These are phyloP conservation scores for Columba guinea DNA, from an alignment of 2,797 vertebrate species.

Conservation along the genomic window DNA sequence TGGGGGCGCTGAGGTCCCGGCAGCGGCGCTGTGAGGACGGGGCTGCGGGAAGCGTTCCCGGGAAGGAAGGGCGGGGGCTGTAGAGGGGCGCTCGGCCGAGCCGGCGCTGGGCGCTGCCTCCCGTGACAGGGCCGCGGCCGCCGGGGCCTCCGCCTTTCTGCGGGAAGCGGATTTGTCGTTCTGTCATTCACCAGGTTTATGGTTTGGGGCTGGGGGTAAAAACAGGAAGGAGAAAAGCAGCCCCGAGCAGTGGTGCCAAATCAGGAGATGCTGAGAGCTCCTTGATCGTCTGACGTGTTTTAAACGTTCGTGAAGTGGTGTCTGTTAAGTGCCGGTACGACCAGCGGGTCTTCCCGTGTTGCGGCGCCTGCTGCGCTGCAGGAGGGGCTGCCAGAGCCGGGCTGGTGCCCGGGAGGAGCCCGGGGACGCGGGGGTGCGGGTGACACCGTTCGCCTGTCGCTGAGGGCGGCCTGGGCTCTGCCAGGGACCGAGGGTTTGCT, in stretches of 20 bases:
- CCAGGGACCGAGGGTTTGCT: accelerated
- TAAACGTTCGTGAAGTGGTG: too few relatives aligned
- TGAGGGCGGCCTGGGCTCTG: not conserved
- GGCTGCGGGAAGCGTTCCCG: not conserved
- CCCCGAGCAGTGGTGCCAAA: too few relatives aligned
- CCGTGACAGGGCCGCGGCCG: not conserved
- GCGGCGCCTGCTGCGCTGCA: not conserved
- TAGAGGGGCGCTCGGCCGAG: not conserved
- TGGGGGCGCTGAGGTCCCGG: not conserved
- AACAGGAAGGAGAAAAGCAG: not conserved
- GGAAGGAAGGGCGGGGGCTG: too few relatives aligned
- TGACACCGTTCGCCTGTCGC: accelerated
- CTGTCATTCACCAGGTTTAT: accelerated
- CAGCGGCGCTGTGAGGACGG: not conserved
- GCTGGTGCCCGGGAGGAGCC: not conserved
- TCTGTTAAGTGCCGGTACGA: accelerated
- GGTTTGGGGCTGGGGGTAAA: not conserved
- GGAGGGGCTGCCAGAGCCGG: accelerated
- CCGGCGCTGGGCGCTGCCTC: not conserved
- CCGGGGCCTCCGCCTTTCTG: too few relatives aligned
- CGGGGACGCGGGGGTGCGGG: not conserved
- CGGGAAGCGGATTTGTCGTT: not conserved
- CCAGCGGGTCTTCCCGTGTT: accelerated
- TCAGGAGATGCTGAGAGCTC: not conserved
- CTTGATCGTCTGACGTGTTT: accelerated